phyloP scores from a whole-genome alignment of 2,797 vertebrate species.

The Zenarchopterus dispar region DNA sequence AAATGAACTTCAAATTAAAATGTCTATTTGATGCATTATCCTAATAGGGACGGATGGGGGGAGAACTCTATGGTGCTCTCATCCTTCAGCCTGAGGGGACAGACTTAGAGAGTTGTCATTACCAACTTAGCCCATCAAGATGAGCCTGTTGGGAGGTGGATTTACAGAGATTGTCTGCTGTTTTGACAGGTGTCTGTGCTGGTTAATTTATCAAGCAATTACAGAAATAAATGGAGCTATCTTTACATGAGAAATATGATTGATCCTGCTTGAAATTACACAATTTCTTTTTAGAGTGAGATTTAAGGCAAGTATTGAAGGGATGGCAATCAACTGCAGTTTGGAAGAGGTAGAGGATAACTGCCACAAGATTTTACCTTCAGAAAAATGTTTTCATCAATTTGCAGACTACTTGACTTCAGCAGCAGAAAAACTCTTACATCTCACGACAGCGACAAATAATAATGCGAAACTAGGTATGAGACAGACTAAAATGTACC shows the following conservation, averaged over 20 bases:
- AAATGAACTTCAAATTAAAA: conserved; percentile 84
- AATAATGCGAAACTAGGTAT: not conserved
- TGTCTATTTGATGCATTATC: conserved; percentile 82
- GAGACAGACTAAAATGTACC: not conserved
- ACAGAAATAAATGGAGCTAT: conserved; percentile 63
- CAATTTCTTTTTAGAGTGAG: conserved; percentile 15
- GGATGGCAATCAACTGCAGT: conserved; percentile 1
- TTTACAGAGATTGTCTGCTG: conserved; percentile 73
- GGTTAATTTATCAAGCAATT: conserved; percentile 81
- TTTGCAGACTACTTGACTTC: not conserved
- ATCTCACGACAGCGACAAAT: not conserved
- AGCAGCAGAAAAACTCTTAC: conserved; percentile 1
- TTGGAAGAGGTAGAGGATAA: not conserved
- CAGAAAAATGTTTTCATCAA: not conserved
- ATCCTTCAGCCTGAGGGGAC: conserved; percentile 76
- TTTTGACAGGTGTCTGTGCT: conserved; percentile 83
- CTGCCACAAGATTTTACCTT: conserved; percentile 6
- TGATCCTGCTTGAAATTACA: conserved; percentile 43
- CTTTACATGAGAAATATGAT: conserved; percentile 49
- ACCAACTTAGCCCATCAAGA: conserved; percentile 78
- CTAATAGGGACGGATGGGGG: conserved; percentile 76
- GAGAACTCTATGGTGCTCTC: conserved; percentile 66
- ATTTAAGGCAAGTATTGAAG: conserved; percentile 9
- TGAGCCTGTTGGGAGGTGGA: conserved; percentile 71
- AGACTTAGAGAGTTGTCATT: conserved; percentile 80